These are phyloP conservation scores for Guaruba guarouba DNA, from an alignment of 2,113 vertebrate species.

Conservation along the genomic window DNA sequence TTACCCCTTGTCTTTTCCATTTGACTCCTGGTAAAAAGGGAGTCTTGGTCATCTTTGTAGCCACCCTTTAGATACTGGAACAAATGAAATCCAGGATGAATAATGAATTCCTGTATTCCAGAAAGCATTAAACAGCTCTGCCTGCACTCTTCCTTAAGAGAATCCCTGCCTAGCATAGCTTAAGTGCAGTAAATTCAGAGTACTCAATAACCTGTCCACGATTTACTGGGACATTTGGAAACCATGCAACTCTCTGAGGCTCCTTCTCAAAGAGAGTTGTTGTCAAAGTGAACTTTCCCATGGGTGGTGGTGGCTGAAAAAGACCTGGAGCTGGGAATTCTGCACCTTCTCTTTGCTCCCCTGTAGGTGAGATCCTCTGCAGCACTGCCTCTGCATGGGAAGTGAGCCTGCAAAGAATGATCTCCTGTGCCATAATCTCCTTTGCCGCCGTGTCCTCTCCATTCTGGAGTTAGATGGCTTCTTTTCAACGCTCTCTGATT, in stretches of 20 bases:
- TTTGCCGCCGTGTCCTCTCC: background rate
- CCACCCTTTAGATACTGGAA: background rate
- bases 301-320: background rate
- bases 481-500: background rate
- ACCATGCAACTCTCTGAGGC: background rate
- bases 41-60: background rate
- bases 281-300: background rate
- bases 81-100: background rate
- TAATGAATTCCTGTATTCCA: background rate
- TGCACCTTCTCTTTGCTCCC: background rate
- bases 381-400: background rate
- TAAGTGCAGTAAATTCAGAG: background rate
- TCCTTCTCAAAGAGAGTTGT: background rate
- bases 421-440: background rate
- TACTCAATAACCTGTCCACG: background rate
- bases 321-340: background rate
- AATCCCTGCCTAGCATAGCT: background rate
- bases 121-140: background rate
- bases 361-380: background rate
- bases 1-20: background rate
- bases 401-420: background rate
- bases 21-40: background rate
- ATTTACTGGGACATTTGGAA: background rate
- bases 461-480: background rate
- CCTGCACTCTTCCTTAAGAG: background rate